phyloP scores from a whole-genome alignment of 2,113 vertebrate species.

The Percina caprodes region DNA sequence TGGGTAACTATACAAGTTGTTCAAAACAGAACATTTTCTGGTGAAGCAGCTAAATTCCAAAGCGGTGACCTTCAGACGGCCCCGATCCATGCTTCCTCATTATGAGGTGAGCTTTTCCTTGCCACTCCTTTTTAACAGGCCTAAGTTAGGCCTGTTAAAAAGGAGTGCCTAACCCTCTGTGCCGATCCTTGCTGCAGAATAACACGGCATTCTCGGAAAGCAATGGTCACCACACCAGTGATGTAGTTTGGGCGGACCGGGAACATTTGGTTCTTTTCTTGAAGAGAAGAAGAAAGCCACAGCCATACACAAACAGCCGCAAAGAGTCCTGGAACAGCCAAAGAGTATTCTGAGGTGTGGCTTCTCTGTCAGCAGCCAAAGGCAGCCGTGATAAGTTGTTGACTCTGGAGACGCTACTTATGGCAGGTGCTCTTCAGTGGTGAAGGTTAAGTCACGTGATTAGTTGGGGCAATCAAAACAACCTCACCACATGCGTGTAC shows the following conservation, averaged over 20 bases:
- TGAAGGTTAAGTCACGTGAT: constrained; percentile 42
- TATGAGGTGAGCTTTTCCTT: constrained; percentile 38
- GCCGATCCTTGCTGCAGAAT: constrained; percentile 42
- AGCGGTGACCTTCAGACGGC: constrained; percentile 53
- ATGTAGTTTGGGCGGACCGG: constrained; percentile 40
- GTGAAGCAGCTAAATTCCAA: constrained; percentile 58
- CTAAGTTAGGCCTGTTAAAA: not conserved
- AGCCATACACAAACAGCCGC: constrained; percentile 65
- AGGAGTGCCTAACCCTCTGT: not conserved
- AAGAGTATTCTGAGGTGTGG: constrained; percentile 73
- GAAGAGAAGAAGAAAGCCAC: constrained; percentile 53
- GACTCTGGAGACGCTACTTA: constrained; percentile 54
- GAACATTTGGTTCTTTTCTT: constrained; percentile 78
- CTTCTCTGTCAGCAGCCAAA: constrained; percentile 41
- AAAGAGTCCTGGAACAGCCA: constrained; percentile 39
- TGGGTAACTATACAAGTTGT: not conserved
- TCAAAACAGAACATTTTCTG: constrained; percentile 47
- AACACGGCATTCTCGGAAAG: constrained; percentile 62
- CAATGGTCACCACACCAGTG: constrained; percentile 57
- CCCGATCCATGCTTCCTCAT: constrained; percentile 23
- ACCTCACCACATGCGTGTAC: constrained; percentile 47
- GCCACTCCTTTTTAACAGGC: constrained; percentile 34
- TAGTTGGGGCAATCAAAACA: constrained; percentile 48
- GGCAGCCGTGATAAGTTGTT: constrained; percentile 54
- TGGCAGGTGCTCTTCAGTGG: constrained; percentile 66